Evolutionary conservation across 2,113 vertebrate species (phyloP).

Genomic region (Terrapene triunguis): DNA sequence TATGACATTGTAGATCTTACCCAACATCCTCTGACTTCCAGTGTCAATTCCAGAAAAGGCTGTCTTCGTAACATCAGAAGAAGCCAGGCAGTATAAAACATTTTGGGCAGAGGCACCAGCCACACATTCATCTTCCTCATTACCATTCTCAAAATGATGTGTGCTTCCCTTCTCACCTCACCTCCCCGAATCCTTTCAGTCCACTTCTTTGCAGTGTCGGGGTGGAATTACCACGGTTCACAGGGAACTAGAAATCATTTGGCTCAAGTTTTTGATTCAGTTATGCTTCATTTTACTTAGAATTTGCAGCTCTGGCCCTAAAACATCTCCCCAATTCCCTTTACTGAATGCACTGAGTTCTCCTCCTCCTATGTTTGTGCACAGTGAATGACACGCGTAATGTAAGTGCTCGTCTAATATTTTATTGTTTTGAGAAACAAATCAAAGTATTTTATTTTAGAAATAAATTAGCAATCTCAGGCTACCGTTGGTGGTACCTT

Average conservation of each 20-base stretch:
- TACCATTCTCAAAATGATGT: rapidly evolving
- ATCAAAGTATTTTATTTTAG: neutral
- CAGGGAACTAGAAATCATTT: neutral
- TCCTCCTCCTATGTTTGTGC: neutral
- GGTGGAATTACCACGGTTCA: neutral
- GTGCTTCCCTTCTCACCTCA: neutral
- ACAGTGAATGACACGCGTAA: neutral
- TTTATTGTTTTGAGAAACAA: rapidly evolving
- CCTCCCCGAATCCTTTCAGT: neutral
- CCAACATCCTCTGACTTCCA: neutral
- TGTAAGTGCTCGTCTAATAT: neutral
- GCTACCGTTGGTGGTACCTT: neutral
- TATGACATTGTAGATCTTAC: neutral
- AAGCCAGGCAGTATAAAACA: neutral
- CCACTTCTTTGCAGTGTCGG: neutral
- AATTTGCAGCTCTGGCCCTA: constrained; percentile 25
- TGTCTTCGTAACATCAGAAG: neutral
- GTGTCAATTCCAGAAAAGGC: rapidly evolving
- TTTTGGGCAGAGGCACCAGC: neutral
- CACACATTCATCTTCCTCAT: rapidly evolving
- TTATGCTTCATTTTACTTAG: constrained; percentile 29
- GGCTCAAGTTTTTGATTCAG: neutral
- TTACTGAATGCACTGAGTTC: neutral
- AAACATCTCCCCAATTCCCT: neutral
- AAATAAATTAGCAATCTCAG: neutral